Evolutionary conservation across 2,113 vertebrate species (phyloP), one percentile per base, ranked within the genome.

Genomic region (Fregetta grallaria): DNA sequence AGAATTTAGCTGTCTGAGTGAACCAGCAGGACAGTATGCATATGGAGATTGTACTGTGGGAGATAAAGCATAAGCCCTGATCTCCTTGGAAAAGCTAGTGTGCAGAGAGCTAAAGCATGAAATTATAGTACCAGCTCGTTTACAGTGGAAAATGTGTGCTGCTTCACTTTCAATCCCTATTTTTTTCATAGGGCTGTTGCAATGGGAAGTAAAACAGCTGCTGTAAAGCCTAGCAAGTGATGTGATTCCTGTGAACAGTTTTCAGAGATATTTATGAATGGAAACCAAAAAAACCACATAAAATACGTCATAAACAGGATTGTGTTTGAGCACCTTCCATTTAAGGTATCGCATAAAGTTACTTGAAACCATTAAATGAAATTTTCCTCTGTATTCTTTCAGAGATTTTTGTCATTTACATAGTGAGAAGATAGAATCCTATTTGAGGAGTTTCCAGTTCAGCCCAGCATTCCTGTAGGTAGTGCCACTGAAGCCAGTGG

Each of bases 181-280:
- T 83, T 88, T 88, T 94, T 90, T 44, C 11, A n/a, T 17, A 62
- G 32, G 42, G 32, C 18, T 72, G 8, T 55, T 83, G 58, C 55
- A 83, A 25, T 77, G 55, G 58, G 59, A 93, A 70, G 63, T 86
- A 45, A 79, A 96, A 63, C 77, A 93, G 85, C 87, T 96, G 85
- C 62, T 90, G 27, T 68, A 79, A 88, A 93, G 49, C 52, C 52
- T 65, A 25, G 53, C 59, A 55, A 80, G 40, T 73, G 90, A 36
- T 65, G 71, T 25, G 77, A 63, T 66, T 86, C 59, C 32, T 68
- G 58, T 66, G 74, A 90, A 76, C 29, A 82, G 26, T n/a, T 90
- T 0, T 34, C 18, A 49, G 34, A 45, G 4, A 11, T 67, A 56
- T 59, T 94, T 82, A 52, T 93, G 42, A 88, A 75, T 88, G 42